Evolutionary conservation across 2,797 vertebrate species (phyloP).

Genomic region (Oceanodroma leucorhoa): DNA sequence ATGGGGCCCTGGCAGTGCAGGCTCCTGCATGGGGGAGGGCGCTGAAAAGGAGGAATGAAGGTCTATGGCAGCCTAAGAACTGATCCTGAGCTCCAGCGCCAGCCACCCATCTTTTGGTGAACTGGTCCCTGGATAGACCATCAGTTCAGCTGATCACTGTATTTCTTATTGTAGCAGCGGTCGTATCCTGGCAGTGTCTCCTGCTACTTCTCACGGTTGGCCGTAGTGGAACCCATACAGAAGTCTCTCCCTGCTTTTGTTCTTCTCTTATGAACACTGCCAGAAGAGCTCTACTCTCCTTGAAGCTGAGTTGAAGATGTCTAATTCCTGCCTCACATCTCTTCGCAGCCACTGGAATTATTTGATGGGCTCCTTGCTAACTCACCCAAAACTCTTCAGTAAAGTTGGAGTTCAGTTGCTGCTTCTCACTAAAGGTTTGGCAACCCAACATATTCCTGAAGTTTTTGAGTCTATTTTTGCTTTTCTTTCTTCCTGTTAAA

Average conservation of each 20-base stretch:
- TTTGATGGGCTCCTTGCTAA: not conserved
- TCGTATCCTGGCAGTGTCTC: not conserved
- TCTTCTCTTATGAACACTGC: not conserved
- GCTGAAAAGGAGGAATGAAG: not conserved
- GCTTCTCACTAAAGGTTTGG: not conserved
- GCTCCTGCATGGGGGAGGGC: not conserved
- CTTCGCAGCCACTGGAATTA: not conserved
- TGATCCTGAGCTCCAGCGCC: not conserved
- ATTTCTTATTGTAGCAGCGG: not conserved
- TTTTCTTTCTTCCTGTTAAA: not conserved
- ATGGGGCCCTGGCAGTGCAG: not conserved
- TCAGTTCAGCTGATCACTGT: not conserved
- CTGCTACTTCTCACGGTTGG: not conserved
- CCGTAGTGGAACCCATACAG: accelerated
- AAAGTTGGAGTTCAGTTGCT: not conserved
- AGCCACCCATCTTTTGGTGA: not conserved
- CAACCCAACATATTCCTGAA: not conserved
- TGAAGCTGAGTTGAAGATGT: not conserved
- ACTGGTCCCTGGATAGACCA: not conserved
- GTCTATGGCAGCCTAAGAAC: not conserved
- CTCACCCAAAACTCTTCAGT: not conserved
- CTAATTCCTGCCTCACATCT: not conserved
- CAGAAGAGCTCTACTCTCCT: not conserved
- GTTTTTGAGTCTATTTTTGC: not conserved
- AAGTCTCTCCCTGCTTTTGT: not conserved